These are phyloP conservation scores for Crossocerus cetratus DNA, from an alignment of 2,888 invertebrate genomes.

Conservation along the genomic window DNA sequence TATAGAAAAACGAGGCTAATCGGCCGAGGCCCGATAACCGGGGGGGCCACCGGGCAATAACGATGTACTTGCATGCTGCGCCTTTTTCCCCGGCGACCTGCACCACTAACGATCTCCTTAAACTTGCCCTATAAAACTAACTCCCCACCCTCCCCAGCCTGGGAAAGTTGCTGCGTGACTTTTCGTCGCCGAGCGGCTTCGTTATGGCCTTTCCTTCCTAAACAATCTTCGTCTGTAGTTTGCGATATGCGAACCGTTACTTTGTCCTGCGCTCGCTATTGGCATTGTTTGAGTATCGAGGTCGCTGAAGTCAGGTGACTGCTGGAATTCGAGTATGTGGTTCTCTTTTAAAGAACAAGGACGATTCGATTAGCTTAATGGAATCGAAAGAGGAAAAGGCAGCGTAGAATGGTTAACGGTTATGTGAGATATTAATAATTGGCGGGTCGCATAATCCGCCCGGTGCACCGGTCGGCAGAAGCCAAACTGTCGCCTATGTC, in stretches of 20 bases:
- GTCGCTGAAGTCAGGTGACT: too few relatives aligned
- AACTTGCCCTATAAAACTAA: conserved; percentile 24
- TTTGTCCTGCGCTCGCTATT: too few relatives aligned
- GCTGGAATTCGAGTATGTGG: too few relatives aligned
- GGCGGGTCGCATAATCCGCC: not conserved
- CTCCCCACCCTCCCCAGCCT: not conserved
- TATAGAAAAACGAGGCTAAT: conserved; percentile 61
- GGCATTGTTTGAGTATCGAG: too few relatives aligned
- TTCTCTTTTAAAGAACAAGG: too few relatives aligned
- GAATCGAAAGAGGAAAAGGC: too few relatives aligned
- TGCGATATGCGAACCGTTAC: too few relatives aligned
- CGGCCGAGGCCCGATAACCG: conserved; percentile 48
- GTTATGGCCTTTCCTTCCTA: too few relatives aligned
- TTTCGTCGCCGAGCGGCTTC: too few relatives aligned
- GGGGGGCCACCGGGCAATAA: conserved; percentile 32
- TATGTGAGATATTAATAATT: too few relatives aligned
- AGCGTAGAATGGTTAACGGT: too few relatives aligned
- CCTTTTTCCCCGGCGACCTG: conserved; percentile 28
- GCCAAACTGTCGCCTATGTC: conserved; percentile 8
- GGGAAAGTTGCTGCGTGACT: not conserved
- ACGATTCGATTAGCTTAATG: not conserved
- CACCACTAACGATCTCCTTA: conserved; percentile 7
- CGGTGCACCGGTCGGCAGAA: not conserved
- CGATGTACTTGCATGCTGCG: conserved; percentile 49
- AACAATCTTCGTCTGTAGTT: too few relatives aligned